These are phyloP conservation scores for Microctonus brassicae DNA, from an alignment of 2,888 invertebrate species.

Conservation along the genomic window DNA sequence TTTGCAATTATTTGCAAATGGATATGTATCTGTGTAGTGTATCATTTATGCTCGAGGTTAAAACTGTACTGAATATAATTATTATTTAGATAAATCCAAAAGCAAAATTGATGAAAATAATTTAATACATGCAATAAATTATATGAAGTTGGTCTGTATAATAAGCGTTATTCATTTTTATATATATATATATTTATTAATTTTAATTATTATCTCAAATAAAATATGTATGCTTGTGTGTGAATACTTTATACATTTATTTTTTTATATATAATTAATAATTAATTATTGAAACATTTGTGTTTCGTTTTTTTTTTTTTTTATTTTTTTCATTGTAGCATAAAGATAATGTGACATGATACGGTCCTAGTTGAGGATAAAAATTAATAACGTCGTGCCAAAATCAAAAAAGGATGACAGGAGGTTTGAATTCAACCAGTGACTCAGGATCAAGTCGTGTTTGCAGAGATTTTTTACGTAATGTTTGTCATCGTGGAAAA, in stretches of 20 bases:
- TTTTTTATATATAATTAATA: too few relatives aligned
- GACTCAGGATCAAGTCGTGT: constrained; percentile 63
- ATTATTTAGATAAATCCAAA: neutral
- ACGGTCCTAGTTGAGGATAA: constrained; percentile 56
- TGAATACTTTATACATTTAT: too few relatives aligned
- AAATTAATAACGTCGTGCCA: constrained; percentile 28
- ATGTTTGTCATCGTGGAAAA: constrained; percentile 73
- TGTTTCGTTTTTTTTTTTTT: too few relatives aligned
- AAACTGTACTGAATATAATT: too few relatives aligned
- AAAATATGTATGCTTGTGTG: too few relatives aligned
- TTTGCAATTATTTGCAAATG: too few relatives aligned
- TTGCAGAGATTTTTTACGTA: constrained; percentile 74
- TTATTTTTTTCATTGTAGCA: neutral
- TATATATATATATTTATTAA: neutral
- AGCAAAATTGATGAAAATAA: neutral
- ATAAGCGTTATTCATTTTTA: neutral
- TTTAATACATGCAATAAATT: neutral
- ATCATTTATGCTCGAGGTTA: too few relatives aligned
- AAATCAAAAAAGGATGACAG: constrained; percentile 51
- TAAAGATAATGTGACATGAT: constrained; percentile 39
- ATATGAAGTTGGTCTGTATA: neutral
- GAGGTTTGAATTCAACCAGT: constrained; percentile 51
- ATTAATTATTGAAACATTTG: too few relatives aligned
- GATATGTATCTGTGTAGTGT: too few relatives aligned
- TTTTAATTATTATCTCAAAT: too few relatives aligned